Percentiles rank a stretch among this genome's conserved stretches.
Evolutionary conservation across 2,888 invertebrate species (phyloP).

Genomic region (Acronicta alni): DNA sequence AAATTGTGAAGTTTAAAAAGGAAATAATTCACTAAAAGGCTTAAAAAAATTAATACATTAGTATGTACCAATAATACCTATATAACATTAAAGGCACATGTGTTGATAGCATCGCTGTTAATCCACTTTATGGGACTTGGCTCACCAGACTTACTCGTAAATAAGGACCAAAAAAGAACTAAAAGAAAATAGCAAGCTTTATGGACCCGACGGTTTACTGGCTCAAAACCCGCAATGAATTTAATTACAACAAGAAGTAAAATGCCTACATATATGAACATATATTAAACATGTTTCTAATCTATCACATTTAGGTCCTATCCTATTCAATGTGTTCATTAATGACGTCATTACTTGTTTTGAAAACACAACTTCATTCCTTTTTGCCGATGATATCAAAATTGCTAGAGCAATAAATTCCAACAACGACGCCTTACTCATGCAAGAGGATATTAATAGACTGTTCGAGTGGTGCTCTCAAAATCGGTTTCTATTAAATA

Average conservation of each 20-base stretch:
- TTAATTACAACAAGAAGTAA: constrained; percentile 13
- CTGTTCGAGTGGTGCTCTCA: too few species aligned
- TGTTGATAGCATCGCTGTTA: not conserved
- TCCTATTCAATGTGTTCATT: too few species aligned
- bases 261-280: not conserved
- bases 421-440: too few species aligned
- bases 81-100: not conserved
- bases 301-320: not conserved
- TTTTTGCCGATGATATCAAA: too few species aligned
- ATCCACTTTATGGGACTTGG: constrained; percentile 14
- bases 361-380: too few species aligned
- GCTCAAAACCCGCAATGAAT: not conserved
- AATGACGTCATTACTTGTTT: too few species aligned
- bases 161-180: constrained; percentile 8
- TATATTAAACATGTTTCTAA: not conserved
- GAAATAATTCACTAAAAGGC: not conserved
- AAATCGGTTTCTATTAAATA: too few species aligned
- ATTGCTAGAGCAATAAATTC: too few species aligned
- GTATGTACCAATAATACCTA: constrained; percentile 1
- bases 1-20: not conserved
- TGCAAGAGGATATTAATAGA: too few species aligned
- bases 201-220: not conserved
- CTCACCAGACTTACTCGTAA: constrained; percentile 6
- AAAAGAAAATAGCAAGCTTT: not conserved
- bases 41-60: not conserved